Conservation (phyloP, 2,797 vertebrate genomes). For the Fundulus diaphanus region DNA sequence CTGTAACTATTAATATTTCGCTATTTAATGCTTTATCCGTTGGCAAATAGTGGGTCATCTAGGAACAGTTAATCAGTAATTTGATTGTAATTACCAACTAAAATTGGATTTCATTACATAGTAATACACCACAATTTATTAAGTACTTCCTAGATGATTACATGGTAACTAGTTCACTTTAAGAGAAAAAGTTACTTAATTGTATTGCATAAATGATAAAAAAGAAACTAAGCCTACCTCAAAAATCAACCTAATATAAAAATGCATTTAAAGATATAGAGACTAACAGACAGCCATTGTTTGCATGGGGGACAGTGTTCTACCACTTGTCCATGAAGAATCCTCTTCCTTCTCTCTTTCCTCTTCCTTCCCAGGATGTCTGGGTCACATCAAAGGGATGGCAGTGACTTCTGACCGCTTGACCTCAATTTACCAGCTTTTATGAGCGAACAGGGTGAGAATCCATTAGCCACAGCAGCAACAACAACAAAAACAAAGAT, state of each 20-base stretch:
- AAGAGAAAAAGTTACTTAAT: no score
- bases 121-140: no score
- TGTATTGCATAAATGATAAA: no score
- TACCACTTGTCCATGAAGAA: slow-evolving; percentile 86
- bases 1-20: no score
- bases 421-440: slow-evolving; percentile 76
- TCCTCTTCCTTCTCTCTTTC: slow-evolving; percentile 85
- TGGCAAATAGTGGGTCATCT: no score
- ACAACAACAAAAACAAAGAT: slow-evolving; percentile 30
- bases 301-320: slow-evolving; percentile 27
- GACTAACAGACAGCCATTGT: not conserved
- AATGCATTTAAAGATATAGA: not conserved
- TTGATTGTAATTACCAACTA: no score
- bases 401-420: slow-evolving; percentile 61
- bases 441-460: slow-evolving; percentile 80
- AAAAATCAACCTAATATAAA: not conserved
- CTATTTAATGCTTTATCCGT: no score
- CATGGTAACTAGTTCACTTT: no score
- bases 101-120: no score
- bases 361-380: slow-evolving; percentile 85
- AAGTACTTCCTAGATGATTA: no score
- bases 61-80: no score
- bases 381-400: slow-evolving; percentile 86
- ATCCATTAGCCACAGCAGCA: slow-evolving; percentile 81
- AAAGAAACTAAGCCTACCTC: no score